Conservation (phyloP, 2,797 vertebrate species). For the Benthosema pterotum region DNA sequence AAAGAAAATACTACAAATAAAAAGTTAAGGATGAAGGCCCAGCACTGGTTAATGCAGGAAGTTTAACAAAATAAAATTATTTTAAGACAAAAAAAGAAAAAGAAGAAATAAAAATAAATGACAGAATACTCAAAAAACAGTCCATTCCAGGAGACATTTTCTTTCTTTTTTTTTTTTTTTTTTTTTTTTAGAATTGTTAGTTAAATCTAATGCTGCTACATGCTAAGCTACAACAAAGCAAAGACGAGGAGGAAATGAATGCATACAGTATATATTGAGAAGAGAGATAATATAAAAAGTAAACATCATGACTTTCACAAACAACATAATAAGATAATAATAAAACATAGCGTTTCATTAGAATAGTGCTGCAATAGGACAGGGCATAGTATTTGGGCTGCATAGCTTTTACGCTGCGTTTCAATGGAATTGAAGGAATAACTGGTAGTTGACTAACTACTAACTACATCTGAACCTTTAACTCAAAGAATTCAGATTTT, state of each 20-base stretch:
- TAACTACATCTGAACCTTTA: not conserved
- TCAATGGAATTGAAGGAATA: conserved; percentile 38
- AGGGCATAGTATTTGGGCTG: conserved; percentile 41
- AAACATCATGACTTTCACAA: conserved; percentile 85
- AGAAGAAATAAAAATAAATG: conserved; percentile 33
- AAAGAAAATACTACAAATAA: no score
- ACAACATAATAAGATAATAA: conserved; percentile 72
- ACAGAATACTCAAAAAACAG: conserved; percentile 51
- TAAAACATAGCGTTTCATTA: conserved; percentile 80
- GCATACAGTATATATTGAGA: conserved; percentile 43
- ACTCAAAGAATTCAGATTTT: not conserved
- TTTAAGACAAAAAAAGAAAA: conserved; percentile 35
- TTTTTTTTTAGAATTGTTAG: conserved; percentile 12
- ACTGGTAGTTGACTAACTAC: conserved; percentile 29
- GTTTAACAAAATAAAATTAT: conserved; percentile 11
- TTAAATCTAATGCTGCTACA: conserved; percentile 41
- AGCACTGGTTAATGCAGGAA: conserved; percentile 7
- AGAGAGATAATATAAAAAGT: conserved; percentile 78
- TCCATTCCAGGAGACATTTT: conserved; percentile 41
- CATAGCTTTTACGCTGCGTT: conserved; percentile 30
- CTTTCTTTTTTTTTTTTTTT: no score
- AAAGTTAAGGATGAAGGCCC: conserved; percentile 1
- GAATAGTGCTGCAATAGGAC: conserved; percentile 84
- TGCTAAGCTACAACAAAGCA: conserved; percentile 46
- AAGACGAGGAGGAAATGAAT: conserved; percentile 47